Evolutionary conservation across 2,113 vertebrate genomes (phyloP).

Genomic region (Oxygymnocypris stewartii): DNA sequence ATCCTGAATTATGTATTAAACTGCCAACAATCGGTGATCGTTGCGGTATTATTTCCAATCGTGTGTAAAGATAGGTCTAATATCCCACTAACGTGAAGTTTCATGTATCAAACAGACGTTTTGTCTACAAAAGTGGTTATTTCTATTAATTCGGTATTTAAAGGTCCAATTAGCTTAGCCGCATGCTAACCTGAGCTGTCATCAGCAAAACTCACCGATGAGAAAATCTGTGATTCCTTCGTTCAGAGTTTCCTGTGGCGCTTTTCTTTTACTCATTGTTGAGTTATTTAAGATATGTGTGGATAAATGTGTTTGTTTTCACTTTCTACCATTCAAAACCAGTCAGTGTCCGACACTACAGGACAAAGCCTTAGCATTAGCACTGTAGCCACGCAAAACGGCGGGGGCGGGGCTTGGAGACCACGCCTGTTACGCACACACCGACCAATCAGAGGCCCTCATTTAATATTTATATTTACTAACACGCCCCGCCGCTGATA

Average conservation of each 20-base stretch:
- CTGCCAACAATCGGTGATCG: no score
- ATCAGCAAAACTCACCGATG: conserved; percentile 74
- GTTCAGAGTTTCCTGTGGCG: conserved; percentile 89
- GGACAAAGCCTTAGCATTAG: conserved; percentile 35
- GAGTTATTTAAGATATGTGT: background rate
- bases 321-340: background rate
- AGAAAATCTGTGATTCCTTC: conserved; percentile 96
- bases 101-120: background rate
- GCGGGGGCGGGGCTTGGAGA: background rate
- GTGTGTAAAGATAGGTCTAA: background rate
- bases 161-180: conserved; percentile 26
- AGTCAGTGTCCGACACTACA: background rate
- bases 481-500: background rate
- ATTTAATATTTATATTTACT: background rate
- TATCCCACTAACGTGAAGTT: background rate
- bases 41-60: background rate
- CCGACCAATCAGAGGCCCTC: background rate
- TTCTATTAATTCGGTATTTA: conserved; percentile 12
- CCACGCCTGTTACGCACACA: fast-evolving
- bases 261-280: conserved; percentile 93
- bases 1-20: background rate
- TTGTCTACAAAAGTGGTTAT: background rate
- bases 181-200: conserved; percentile 53
- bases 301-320: background rate
- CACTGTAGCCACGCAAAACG: background rate